These are phyloP conservation scores for Phrynosoma blainvillii DNA, from an alignment of 2,113 vertebrate species.

Conservation along the genomic window DNA sequence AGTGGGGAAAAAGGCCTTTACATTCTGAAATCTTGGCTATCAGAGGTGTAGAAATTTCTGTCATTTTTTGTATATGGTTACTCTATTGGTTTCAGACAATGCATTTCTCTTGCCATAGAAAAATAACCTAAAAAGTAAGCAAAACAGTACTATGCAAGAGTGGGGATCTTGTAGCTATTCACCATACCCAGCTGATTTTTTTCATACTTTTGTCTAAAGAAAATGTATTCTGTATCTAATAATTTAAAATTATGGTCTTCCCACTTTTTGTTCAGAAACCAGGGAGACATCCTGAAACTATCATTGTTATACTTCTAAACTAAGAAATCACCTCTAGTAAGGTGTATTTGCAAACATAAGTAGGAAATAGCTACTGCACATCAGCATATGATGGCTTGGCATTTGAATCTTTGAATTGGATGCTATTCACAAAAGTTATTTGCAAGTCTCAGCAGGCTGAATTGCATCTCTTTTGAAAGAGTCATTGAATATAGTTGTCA, in stretches of 20 bases:
- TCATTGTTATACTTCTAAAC: conserved; percentile 41
- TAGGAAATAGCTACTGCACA: conserved; percentile 57
- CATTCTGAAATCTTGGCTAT: not conserved
- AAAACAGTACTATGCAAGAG: not conserved
- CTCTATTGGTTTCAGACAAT: not conserved
- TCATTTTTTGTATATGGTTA: no score
- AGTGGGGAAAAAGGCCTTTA: not conserved
- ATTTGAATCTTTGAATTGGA: conserved; percentile 63
- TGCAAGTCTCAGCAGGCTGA: conserved; percentile 45
- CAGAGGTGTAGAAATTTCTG: not conserved
- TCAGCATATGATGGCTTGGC: conserved; percentile 56
- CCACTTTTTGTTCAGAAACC: conserved; percentile 54
- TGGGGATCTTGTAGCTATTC: not conserved
- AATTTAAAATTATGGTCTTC: conserved; percentile 56
- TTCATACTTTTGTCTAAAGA: not conserved
- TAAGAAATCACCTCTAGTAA: conserved; percentile 41
- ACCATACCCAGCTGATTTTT: not conserved
- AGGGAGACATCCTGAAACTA: not conserved
- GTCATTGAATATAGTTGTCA: conserved; percentile 49
- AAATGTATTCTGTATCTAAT: not conserved
- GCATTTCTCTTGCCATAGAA: not conserved
- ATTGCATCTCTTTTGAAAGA: conserved; percentile 68
- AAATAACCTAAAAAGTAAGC: not conserved
- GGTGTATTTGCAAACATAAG: conserved; percentile 54
- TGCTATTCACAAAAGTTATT: conserved; percentile 69